Conservation (phyloP, 2,888 invertebrate species). For the Pristionchus arcanus region DNA sequence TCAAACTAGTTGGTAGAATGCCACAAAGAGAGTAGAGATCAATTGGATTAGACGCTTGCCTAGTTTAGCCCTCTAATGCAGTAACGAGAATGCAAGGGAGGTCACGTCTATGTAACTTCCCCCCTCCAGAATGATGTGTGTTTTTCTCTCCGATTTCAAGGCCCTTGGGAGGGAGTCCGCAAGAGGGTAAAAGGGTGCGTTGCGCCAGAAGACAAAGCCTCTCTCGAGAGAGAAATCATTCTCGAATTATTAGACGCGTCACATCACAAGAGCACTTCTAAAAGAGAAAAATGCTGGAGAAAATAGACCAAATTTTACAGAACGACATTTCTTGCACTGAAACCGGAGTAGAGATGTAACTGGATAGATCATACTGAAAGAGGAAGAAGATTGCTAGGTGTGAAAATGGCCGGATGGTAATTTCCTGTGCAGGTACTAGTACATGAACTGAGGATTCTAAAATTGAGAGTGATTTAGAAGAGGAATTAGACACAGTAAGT, state of each 20-base stretch:
- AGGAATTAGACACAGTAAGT: constrained; percentile 36
- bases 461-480: not conserved
- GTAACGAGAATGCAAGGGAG: constrained; percentile 6
- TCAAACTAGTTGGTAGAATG: not conserved
- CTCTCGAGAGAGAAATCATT: constrained; percentile 8
- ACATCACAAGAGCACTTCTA: not conserved
- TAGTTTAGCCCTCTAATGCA: not conserved
- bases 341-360: constrained; percentile 13
- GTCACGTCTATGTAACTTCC: not conserved
- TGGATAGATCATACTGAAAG: not conserved
- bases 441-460: not conserved
- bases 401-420: constrained; percentile 36
- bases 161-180: not conserved
- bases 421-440: not conserved
- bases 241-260: not conserved
- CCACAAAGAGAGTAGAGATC: not conserved
- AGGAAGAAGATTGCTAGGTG: not conserved
- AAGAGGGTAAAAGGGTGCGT: not conserved
- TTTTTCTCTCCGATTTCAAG: constrained; percentile 13
- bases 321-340: not conserved
- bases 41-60: not conserved
- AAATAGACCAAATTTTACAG: not conserved
- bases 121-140: constrained; percentile 1
- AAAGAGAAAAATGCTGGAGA: not conserved
- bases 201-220: constrained; percentile 8